phyloP scores from a whole-genome alignment of 2,888 invertebrate species.

The Saturnia pavonia region DNA sequence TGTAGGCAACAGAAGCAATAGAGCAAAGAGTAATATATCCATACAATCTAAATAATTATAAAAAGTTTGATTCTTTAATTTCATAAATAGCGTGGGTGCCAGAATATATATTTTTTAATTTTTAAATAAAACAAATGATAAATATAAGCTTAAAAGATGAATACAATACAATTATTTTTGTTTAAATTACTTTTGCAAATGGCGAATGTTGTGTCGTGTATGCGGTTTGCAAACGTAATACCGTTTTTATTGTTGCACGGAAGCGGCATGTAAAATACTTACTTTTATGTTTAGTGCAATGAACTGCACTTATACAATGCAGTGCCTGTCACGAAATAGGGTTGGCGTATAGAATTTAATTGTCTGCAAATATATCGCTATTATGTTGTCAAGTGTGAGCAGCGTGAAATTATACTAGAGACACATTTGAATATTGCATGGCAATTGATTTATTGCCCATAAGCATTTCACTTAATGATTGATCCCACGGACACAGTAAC shows the following conservation, averaged over 20 bases:
- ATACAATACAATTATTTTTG: conserved; percentile 2
- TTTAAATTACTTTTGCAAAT: conserved; percentile 10
- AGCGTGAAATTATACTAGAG: too few relatives aligned
- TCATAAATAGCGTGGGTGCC: background rate
- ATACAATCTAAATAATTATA: background rate
- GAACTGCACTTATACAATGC: conserved; percentile 15
- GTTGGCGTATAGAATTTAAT: background rate
- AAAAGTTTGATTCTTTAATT: background rate
- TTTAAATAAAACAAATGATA: background rate
- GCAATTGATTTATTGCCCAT: too few relatives aligned
- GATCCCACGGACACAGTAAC: too few relatives aligned
- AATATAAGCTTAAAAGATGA: background rate
- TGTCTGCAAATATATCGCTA: background rate
- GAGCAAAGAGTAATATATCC: too few relatives aligned
- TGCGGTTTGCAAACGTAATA: conserved; percentile 11
- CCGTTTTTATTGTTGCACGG: conserved; percentile 13
- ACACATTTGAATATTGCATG: too few relatives aligned
- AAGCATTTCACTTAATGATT: too few relatives aligned
- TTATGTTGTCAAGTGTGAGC: background rate
- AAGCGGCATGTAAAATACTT: conserved; percentile 12
- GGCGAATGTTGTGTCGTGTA: background rate
- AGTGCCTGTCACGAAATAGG: background rate
- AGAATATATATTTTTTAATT: background rate
- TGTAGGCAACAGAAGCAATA: too few relatives aligned
- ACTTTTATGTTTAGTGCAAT: conserved; percentile 6